Percentiles rank a stretch among this genome's conserved stretches.
Evolutionary conservation across 2,888 invertebrate species (phyloP).

Genomic region (Strigamia transsilvanica): DNA sequence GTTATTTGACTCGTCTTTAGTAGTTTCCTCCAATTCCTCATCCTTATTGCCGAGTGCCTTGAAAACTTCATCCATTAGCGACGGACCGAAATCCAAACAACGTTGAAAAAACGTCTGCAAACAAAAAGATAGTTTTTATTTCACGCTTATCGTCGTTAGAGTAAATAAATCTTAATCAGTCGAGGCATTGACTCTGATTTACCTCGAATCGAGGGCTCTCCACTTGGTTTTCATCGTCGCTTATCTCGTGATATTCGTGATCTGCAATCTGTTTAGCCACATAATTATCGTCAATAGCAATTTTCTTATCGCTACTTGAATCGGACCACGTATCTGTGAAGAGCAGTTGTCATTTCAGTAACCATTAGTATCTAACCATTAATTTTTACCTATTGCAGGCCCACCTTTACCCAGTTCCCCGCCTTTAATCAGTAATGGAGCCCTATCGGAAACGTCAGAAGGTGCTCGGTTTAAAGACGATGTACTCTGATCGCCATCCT

Average conservation of each 20-base stretch:
- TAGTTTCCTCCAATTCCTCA: slow-evolving; percentile 58
- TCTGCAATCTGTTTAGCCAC: slow-evolving; percentile 63
- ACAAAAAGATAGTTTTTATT: slow-evolving; percentile 27
- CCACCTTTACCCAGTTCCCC: slow-evolving; percentile 59
- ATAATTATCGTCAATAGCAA: background rate
- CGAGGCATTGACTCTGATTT: slow-evolving; percentile 53
- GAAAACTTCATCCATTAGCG: slow-evolving; percentile 89
- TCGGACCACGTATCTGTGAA: slow-evolving; percentile 58
- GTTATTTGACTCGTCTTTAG: slow-evolving; percentile 68
- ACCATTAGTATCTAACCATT: background rate
- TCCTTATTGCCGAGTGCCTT: slow-evolving; percentile 66
- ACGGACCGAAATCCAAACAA: slow-evolving; percentile 74
- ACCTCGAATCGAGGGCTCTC: slow-evolving; percentile 67
- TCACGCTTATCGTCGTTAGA: background rate
- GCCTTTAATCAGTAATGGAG: slow-evolving; percentile 62
- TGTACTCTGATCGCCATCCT: slow-evolving; percentile 68
- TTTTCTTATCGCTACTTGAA: slow-evolving; percentile 57
- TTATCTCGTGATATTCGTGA: slow-evolving; percentile 85
- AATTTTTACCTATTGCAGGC: slow-evolving; percentile 58
- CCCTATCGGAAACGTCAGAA: slow-evolving; percentile 64
- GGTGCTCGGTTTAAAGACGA: slow-evolving; percentile 58
- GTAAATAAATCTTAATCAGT: background rate
- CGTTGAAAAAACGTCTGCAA: slow-evolving; percentile 57
- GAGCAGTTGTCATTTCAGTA: background rate
- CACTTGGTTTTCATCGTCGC: slow-evolving; percentile 67